A percentile compares a stretch with the other conserved stretches of the same genome.
Evolutionary conservation across 2,888 invertebrate species (phyloP).

Genomic region (Ochropleura leucogaster): DNA sequence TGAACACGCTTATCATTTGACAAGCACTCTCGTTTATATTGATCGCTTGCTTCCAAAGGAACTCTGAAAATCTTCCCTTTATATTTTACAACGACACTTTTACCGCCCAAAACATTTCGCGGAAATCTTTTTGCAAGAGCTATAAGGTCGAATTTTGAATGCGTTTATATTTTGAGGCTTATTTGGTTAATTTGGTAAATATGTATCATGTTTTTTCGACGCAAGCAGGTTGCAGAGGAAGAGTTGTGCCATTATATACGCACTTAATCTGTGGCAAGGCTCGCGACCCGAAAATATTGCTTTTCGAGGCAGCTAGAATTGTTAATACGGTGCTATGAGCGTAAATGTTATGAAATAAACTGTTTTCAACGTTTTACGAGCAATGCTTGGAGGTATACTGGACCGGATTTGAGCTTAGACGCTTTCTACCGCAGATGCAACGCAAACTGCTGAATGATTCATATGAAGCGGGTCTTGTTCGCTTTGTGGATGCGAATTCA

Average conservation of each 20-base stretch:
- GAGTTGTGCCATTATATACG: conserved; percentile 68
- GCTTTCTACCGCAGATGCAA: conserved; percentile 62
- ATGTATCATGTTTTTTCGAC: conserved; percentile 76
- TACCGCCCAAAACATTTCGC: neutral
- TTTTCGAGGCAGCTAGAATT: conserved; percentile 65
- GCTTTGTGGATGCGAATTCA: conserved; percentile 66
- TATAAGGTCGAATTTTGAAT: conserved; percentile 63
- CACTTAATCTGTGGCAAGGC: conserved; percentile 71
- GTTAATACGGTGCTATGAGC: conserved; percentile 63
- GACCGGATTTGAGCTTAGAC: conserved; percentile 57
- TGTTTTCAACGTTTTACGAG: conserved; percentile 54
- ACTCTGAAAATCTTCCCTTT: conserved; percentile 51
- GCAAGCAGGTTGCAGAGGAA: conserved; percentile 61
- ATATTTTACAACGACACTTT: conserved; percentile 4
- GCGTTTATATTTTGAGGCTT: conserved; percentile 37
- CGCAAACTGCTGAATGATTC: conserved; percentile 69
- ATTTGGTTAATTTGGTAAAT: conserved; percentile 56
- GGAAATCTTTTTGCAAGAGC: neutral
- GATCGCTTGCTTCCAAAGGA: conserved; percentile 76
- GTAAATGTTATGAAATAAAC: conserved; percentile 65
- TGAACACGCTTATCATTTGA: conserved; percentile 69
- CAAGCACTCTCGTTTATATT: conserved; percentile 74
- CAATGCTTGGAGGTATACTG: conserved; percentile 50
- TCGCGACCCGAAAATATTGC: conserved; percentile 71
- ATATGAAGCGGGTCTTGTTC: conserved; percentile 49